These are phyloP conservation scores for Drosophila carrolli DNA, from an alignment of 1,140 invertebrate species.

Conservation along the genomic window DNA sequence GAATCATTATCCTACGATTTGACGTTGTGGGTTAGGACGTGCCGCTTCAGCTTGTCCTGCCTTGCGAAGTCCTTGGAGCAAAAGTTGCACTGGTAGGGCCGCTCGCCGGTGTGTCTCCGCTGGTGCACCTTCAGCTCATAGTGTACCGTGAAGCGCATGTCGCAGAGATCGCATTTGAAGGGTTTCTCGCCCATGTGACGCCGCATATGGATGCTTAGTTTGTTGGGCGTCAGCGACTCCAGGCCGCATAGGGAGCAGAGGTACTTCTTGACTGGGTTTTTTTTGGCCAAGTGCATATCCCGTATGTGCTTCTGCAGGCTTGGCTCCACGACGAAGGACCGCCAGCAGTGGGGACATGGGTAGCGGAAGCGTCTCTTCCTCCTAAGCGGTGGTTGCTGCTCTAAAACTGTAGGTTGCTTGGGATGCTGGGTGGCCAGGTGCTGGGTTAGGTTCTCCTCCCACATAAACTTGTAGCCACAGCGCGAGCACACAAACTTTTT, in stretches of 20 bases:
- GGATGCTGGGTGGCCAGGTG: slow-evolving; percentile 58
- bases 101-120: slow-evolving; percentile 87
- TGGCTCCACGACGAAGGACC: slow-evolving; percentile 65
- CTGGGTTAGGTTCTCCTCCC: slow-evolving; percentile 57
- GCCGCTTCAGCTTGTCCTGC: slow-evolving; percentile 87
- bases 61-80: slow-evolving; percentile 85
- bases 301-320: slow-evolving; percentile 70
- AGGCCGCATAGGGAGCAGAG: slow-evolving; percentile 86
- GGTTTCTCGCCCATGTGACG: slow-evolving; percentile 85
- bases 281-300: slow-evolving; percentile 70
- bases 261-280: slow-evolving; percentile 70
- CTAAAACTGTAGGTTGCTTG: slow-evolving; percentile 29
- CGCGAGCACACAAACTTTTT: slow-evolving; percentile 61
- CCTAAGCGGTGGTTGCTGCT: slow-evolving; percentile 23
- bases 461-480: slow-evolving; percentile 69
- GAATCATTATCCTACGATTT: slow-evolving; percentile 22
- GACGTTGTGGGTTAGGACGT: slow-evolving; percentile 87
- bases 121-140: slow-evolving; percentile 85
- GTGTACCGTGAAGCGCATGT: slow-evolving; percentile 76
- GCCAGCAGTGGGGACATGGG: slow-evolving; percentile 70
- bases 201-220: slow-evolving; percentile 87
- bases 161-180: slow-evolving; percentile 81
- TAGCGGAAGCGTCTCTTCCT: slow-evolving; percentile 64
- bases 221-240: slow-evolving; percentile 86
- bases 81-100: slow-evolving; percentile 86